Evolutionary conservation across 2,113 vertebrate species (phyloP).

Genomic region (Erythrolamprus reginae): DNA sequence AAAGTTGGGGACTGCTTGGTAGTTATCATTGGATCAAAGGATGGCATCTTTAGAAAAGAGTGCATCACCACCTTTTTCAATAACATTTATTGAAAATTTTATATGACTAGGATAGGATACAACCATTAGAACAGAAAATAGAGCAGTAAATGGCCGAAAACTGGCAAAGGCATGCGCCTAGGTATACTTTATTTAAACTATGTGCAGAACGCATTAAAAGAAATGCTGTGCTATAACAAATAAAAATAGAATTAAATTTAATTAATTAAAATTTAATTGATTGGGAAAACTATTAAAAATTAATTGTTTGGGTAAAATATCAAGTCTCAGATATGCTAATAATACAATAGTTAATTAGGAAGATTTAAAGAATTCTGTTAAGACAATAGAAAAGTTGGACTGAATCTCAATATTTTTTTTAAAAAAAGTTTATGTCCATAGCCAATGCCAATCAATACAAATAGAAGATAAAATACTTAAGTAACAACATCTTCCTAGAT

Average conservation of each 20-base stretch:
- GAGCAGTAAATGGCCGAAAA: not conserved
- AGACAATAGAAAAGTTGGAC: not conserved
- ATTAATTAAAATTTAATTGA: too few relatives aligned
- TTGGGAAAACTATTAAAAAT: not conserved
- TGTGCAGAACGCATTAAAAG: not conserved
- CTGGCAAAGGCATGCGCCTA: not conserved
- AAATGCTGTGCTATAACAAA: not conserved
- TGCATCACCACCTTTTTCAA: not conserved
- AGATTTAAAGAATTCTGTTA: not conserved
- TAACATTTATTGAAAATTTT: not conserved
- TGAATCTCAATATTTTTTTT: not conserved
- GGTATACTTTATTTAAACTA: not conserved
- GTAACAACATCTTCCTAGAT: not conserved
- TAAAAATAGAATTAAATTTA: not conserved
- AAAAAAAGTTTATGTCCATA: not conserved
- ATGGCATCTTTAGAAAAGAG: not conserved
- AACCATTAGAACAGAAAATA: not conserved
- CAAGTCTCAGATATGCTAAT: not conserved
- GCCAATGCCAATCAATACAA: not conserved
- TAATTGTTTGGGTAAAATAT: not conserved
- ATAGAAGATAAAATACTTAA: not conserved
- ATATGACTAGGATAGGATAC: not conserved
- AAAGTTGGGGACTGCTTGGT: not conserved
- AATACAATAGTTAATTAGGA: not conserved
- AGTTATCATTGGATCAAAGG: not conserved